Base-by-base conservation (phyloP, 1,140 invertebrate species). In the Aphidius ervi region DNA sequence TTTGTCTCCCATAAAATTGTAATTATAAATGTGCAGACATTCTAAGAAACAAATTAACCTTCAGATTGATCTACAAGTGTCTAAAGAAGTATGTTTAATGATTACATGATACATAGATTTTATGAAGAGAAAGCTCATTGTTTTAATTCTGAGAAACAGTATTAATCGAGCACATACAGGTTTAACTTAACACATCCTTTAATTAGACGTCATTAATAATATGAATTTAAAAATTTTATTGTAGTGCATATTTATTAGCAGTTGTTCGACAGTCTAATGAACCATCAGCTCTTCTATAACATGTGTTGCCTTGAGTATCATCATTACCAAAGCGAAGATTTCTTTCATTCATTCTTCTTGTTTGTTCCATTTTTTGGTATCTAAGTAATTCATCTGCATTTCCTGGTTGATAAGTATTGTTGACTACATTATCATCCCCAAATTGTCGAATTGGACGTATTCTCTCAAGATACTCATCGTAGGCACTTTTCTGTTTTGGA, bases 241-340 rank as follows among this genome's bases (percentile, higher is more conserved):
- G 45, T 10, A 46, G 20, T 10, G 43, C 47, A 46, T 46, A 57
- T 10, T 56, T 46, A n/a, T 60, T 46, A 16, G 54, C 48, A 16
- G 23, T 16, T 40, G 53, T 9, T 46, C 43, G 52, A 47, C 62
- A 63, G 56, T 59, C 58, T 3, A 47, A 57, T 8, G 50, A 60
- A 3, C 62, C 62, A 46, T 63, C 58, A 9, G 58, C 20, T 46
- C 46, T 63, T 10, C 49, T 56, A 39, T 59, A 59, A 42, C 62
- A 63, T 6, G 62, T 63, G 43, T 63, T 63, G 6, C 56, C 52
- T 4, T 31, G 23, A 31, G 57, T 60, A 16, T 47, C 45, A 20
- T 57, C 47, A 10, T 16, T 57, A 3, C 37, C 9, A 39, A 23
- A 45, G 1, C 9, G 20, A 37, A 47, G 47, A 47, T 9, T 40